These are phyloP conservation scores for Leptodirus hochenwartii DNA, from an alignment of 2,888 invertebrate genomes.

Conservation along the genomic window DNA sequence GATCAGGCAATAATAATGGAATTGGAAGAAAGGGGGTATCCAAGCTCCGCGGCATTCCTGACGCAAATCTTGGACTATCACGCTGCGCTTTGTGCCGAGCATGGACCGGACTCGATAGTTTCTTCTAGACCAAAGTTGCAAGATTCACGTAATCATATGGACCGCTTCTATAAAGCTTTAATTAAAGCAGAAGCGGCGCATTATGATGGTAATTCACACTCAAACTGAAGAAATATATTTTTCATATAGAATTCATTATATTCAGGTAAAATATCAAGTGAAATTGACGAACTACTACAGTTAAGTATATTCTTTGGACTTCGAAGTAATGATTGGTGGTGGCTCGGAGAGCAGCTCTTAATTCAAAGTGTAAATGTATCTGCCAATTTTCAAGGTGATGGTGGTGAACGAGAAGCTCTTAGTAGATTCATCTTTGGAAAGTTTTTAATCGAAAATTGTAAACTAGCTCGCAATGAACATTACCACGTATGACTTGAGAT, in stretches of 20 bases:
- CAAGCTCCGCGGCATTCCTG: constrained; percentile 29
- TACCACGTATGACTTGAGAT: no score
- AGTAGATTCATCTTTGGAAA: constrained; percentile 10
- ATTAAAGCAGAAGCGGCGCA: constrained; percentile 8
- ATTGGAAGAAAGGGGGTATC: constrained; percentile 29
- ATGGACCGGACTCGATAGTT: constrained; percentile 26
- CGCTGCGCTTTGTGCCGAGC: constrained; percentile 26
- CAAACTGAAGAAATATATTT: background rate
- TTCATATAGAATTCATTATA: background rate
- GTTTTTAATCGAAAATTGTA: constrained; percentile 7
- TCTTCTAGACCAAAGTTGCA: constrained; percentile 6
- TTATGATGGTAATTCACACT: constrained; percentile 2
- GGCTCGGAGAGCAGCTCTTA: constrained; percentile 12
- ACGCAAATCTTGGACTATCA: constrained; percentile 34
- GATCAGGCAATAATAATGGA: constrained; percentile 33
- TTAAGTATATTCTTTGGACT: constrained; percentile 8
- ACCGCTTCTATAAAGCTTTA: constrained; percentile 5
- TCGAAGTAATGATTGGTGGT: constrained; percentile 10
- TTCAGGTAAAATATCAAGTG: constrained; percentile 4
- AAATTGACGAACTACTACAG: constrained; percentile 9
- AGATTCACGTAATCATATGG: constrained; percentile 3
- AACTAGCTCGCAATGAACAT: no score
- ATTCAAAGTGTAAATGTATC: constrained; percentile 8
- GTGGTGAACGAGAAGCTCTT: constrained; percentile 6
- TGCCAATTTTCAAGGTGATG: constrained; percentile 7